phyloP scores from a whole-genome alignment of 2,888 invertebrate species.

The Habrosyne pyritoides region DNA sequence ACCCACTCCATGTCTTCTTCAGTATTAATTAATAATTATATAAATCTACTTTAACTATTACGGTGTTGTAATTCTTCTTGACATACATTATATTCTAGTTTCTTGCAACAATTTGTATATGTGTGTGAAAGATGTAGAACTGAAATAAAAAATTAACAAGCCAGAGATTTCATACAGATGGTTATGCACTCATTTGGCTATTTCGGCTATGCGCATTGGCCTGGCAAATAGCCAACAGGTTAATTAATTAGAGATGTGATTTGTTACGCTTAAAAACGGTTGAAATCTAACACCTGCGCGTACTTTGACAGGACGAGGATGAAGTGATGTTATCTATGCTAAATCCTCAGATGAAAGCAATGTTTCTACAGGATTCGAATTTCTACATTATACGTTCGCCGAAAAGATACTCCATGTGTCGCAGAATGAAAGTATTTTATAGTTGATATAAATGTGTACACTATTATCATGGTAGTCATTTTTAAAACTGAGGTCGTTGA shows the following conservation, averaged over 20 bases:
- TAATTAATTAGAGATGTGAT: background rate
- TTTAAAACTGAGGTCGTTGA: too few relatives aligned
- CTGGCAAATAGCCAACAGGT: background rate
- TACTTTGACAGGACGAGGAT: background rate
- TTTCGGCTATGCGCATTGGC: background rate
- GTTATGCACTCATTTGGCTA: background rate
- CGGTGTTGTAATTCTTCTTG: background rate
- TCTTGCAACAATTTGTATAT: background rate
- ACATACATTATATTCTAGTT: background rate
- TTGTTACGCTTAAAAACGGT: background rate
- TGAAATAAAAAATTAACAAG: background rate
- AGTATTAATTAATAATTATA: background rate
- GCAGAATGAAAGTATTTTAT: too few relatives aligned
- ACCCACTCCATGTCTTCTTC: background rate
- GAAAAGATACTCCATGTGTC: too few relatives aligned
- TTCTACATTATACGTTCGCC: too few relatives aligned
- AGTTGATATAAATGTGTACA: too few relatives aligned
- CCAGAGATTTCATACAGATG: background rate
- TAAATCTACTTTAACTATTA: too few relatives aligned
- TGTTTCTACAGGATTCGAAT: too few relatives aligned
- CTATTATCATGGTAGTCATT: too few relatives aligned
- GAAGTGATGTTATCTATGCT: background rate
- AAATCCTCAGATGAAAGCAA: too few relatives aligned
- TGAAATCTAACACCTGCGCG: background rate
- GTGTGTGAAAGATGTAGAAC: background rate